Base-by-base conservation (phyloP, 2,797 vertebrate genomes). In the Lithobates sylvaticus region DNA sequence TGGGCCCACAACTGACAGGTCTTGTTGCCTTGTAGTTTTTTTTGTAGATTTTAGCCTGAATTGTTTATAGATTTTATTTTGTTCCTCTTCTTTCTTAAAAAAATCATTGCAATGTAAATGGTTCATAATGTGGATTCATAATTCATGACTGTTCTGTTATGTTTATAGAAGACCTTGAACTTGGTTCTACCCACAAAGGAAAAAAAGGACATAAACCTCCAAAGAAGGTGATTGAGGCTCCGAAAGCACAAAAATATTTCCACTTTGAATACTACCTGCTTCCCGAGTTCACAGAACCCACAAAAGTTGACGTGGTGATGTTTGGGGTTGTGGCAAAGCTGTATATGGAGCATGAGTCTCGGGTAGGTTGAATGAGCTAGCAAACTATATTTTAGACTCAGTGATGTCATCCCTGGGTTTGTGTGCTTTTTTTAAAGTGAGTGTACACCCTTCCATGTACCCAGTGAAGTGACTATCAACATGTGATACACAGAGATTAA, bases 261-360 rank as follows among this genome's bases (percentile, higher is more conserved):
- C 96, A 96, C 82, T 84, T 96, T 1, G 96, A 98, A 72, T 96
- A 94, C 85, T 92, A 92, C 71, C 87, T 97, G 73, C 89, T 96
- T 54, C 96, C 96, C 0, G 92, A 93, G 39, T 93, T 94, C 0
- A 71, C 36, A 0, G 85, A 94, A 58, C 92, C 94, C 2, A 92
- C 89, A 58, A 94, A 89, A 90, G 86, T 92, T 34, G 96, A 97
- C 86, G 5, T 98, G 3, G 83, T 96, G 5, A 8, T 96, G 65
- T 95, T 94, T 90, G 94, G 93, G 5, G 78, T 88, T 0, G 80
- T 88, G 0, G 95, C 93, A 84, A 97, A 96, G 85, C 81, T 96
- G 16, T 95, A 94, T 91, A 91, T 91, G 90, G 94, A 93, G 2
- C 91, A 84, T 8, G 86, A 87, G 64, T 78, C 86, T 47, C 76